Base-by-base conservation (phyloP, 2,797 vertebrate species). In the Tadarida brasiliensis region DNA sequence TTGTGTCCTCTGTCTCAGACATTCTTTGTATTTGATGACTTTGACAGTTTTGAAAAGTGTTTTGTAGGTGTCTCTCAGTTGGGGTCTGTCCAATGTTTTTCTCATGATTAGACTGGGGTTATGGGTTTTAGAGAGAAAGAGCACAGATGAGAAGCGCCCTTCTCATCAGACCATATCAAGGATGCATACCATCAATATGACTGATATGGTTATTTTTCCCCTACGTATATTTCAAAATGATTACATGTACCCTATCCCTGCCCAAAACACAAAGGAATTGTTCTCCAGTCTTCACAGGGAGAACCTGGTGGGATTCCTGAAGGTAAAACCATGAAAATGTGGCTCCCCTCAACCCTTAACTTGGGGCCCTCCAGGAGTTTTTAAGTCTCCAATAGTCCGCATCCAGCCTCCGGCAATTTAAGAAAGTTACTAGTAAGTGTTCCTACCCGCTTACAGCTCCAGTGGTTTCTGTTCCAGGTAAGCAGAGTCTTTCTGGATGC, bases 21-120 rank as follows among this genome's bases (percentile, higher is more conserved):
- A 87, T 65, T 33, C n/a, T 28, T 87, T 83, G n/a, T 84, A 59
- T 71, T 83, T 93, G 82, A 65, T 94, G 30, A 49, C 80, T 70
- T 70, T n/a, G 56, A 71, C 26, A 65, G 15, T 89, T 89, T 74
- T 84, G 65, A 80, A 86, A 16, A 39, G 7, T 44, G 30, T 70
- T 90, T 76, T 83, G 26, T 33, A 93, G 17, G 51, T 14, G 2
- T 78, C 56, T 87, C n/a, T 94, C 4, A 49, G 5, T 0, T 70
- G 28, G 33, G 8, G 47, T 44, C 22, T 83, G 7, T 33, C 17
- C 33, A 63, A 1, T 35, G 24, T 76, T 89, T 84, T 89, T 63
- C 47, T 92, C 74, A 63, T 49, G 33, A 85, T 84, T 51, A 67
- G 49, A 61, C 3, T 57, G 16, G 59, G 12, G 19, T 39, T 94